Evolutionary conservation across 2,113 vertebrate genomes (phyloP).

Genomic region (Danio rerio): DNA sequence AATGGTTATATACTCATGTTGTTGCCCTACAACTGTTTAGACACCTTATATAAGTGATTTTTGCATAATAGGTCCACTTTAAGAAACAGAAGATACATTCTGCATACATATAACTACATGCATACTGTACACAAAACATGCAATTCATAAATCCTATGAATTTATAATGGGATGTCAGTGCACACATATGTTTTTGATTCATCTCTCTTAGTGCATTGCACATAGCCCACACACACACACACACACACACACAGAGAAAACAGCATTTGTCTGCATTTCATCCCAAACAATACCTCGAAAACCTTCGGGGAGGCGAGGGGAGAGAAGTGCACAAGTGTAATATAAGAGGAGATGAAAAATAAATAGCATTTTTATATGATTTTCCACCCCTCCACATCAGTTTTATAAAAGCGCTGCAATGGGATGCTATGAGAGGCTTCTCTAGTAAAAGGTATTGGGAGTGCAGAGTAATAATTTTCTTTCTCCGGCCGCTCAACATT

Average conservation of each 20-base stretch:
- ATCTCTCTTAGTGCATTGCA: slow-evolving; percentile 2
- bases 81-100: too few species aligned
- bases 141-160: neutral
- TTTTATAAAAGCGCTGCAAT: slow-evolving; percentile 47
- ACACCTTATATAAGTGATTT: too few species aligned
- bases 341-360: slow-evolving; percentile 55
- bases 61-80: too few species aligned
- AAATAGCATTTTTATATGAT: slow-evolving; percentile 57
- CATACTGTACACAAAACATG: too few species aligned
- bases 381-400: slow-evolving; percentile 45
- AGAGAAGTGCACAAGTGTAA: slow-evolving; percentile 40
- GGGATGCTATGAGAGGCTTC: slow-evolving; percentile 37
- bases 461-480: slow-evolving; percentile 52
- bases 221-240: neutral
- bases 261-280: slow-evolving; percentile 24
- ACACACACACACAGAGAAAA: neutral
- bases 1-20: too few species aligned
- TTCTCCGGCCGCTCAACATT: slow-evolving; percentile 49
- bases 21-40: too few species aligned
- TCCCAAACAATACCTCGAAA: slow-evolving; percentile 25
- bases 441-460: slow-evolving; percentile 37
- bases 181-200: slow-evolving; percentile 9
- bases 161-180: neutral
- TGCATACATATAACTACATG: too few species aligned
- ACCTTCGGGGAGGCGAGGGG: neutral